These are phyloP conservation scores for Drosophila suzukii DNA, from an alignment of 1,140 invertebrate genomes.

Conservation along the genomic window DNA sequence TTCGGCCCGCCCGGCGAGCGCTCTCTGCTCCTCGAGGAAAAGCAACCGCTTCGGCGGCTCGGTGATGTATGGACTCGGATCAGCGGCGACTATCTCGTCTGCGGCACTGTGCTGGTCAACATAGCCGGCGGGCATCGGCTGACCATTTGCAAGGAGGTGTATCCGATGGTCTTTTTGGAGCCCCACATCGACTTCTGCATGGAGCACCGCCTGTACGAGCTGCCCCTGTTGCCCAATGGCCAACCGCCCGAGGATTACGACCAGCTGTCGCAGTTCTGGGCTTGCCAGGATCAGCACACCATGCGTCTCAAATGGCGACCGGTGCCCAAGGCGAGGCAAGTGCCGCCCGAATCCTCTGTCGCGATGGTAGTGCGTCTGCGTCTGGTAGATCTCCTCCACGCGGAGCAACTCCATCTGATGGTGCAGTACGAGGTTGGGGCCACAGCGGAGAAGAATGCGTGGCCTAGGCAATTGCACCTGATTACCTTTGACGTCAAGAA, in stretches of 20 bases:
- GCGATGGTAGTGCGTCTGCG: slow-evolving; percentile 50
- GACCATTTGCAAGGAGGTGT: slow-evolving; percentile 35
- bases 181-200: slow-evolving; percentile 3
- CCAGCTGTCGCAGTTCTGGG: slow-evolving; percentile 64
- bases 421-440: slow-evolving; percentile 38
- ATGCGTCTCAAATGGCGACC: slow-evolving; percentile 33
- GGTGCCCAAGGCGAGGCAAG: not conserved
- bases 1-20: slow-evolving; percentile 54
- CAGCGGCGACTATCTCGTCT: slow-evolving; percentile 45
- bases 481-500: slow-evolving; percentile 35
- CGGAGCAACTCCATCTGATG: slow-evolving; percentile 41
- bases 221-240: slow-evolving; percentile 46
- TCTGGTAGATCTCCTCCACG: slow-evolving; percentile 44
- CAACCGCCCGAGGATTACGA: slow-evolving; percentile 57
- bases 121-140: slow-evolving; percentile 23
- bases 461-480: slow-evolving; percentile 48
- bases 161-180: slow-evolving; percentile 39
- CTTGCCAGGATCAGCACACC: slow-evolving; percentile 55
- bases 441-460: not conserved
- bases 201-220: slow-evolving; percentile 58
- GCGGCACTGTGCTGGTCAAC: slow-evolving; percentile 54
- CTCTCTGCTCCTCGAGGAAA: slow-evolving; percentile 62
- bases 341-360: slow-evolving; percentile 55
- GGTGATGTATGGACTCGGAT: slow-evolving; percentile 69
- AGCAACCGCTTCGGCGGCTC: slow-evolving; percentile 53